phyloP scores from a whole-genome alignment of 2,797 vertebrate genomes.

The Sebastes minor region DNA sequence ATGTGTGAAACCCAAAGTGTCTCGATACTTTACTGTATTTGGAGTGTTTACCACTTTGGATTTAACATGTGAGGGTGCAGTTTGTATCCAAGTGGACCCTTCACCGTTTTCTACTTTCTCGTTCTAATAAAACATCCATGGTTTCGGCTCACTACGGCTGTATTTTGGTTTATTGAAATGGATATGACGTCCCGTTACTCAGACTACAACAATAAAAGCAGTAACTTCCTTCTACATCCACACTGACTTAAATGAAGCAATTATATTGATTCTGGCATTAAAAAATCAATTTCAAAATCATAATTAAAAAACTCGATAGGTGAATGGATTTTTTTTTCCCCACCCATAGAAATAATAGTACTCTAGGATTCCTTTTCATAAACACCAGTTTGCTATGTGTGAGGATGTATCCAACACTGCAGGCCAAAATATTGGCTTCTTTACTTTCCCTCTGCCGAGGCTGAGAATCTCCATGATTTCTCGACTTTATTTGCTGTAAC shows the following conservation, averaged over 20 bases:
- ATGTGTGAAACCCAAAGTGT: neutral
- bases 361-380: neutral
- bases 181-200: too few relatives aligned
- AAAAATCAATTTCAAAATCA: too few relatives aligned
- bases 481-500: slow-evolving; percentile 7
- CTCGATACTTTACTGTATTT: neutral
- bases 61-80: neutral
- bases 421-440: neutral
- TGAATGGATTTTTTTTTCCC: too few relatives aligned
- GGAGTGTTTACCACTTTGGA: neutral
- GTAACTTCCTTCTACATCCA: too few relatives aligned
- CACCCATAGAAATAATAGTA: neutral
- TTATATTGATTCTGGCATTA: too few relatives aligned
- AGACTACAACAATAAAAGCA: too few relatives aligned
- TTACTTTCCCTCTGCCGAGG: neutral
- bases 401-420: neutral
- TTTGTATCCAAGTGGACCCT: neutral
- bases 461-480: slow-evolving; percentile 12
- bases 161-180: too few relatives aligned
- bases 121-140: neutral
- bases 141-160: fast-evolving
- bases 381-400: neutral
- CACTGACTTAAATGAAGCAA: too few relatives aligned
- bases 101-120: neutral
- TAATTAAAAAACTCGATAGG: too few relatives aligned